Evolutionary conservation across 2,888 invertebrate genomes (phyloP).

Genomic region (Drosophila mulleri): DNA sequence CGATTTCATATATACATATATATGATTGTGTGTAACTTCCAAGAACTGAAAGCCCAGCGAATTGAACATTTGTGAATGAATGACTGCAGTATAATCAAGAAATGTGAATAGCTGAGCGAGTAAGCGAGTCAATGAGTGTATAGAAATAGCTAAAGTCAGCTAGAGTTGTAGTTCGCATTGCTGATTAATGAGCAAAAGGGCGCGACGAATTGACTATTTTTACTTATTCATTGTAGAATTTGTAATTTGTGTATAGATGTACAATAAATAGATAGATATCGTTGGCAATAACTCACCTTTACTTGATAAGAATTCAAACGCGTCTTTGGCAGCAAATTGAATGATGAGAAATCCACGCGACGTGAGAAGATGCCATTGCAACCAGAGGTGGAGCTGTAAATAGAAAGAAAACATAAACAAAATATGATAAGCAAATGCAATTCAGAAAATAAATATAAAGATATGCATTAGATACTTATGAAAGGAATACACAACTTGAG

Average conservation of each 20-base stretch:
- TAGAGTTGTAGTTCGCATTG: neutral
- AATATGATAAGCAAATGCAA: slow-evolving; percentile 38
- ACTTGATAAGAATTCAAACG: slow-evolving; percentile 99
- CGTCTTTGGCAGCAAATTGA: slow-evolving; percentile 96
- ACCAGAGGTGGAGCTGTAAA: slow-evolving; percentile 92
- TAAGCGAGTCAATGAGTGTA: slow-evolving; percentile 24
- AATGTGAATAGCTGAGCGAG: slow-evolving; percentile 26
- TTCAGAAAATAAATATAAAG: slow-evolving; percentile 25
- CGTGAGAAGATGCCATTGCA: slow-evolving; percentile 97
- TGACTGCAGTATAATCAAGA: slow-evolving; percentile 29
- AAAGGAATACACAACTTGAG: neutral
- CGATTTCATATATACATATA: slow-evolving; percentile 38
- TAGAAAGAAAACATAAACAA: slow-evolving; percentile 69
- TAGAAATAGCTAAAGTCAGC: slow-evolving; percentile 34
- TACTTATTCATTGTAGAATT: neutral
- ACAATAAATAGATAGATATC: neutral
- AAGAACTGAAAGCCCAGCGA: slow-evolving; percentile 47
- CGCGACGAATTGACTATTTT: slow-evolving; percentile 14
- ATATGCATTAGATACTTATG: neutral
- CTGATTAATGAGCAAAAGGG: slow-evolving; percentile 36
- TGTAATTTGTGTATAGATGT: too few species aligned
- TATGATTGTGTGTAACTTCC: slow-evolving; percentile 47
- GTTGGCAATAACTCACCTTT: slow-evolving; percentile 90
- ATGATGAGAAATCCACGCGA: slow-evolving; percentile 96
- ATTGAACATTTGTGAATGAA: slow-evolving; percentile 60